Conservation (phyloP, 2,113 vertebrate species). For the Poecilia latipinna region DNA sequence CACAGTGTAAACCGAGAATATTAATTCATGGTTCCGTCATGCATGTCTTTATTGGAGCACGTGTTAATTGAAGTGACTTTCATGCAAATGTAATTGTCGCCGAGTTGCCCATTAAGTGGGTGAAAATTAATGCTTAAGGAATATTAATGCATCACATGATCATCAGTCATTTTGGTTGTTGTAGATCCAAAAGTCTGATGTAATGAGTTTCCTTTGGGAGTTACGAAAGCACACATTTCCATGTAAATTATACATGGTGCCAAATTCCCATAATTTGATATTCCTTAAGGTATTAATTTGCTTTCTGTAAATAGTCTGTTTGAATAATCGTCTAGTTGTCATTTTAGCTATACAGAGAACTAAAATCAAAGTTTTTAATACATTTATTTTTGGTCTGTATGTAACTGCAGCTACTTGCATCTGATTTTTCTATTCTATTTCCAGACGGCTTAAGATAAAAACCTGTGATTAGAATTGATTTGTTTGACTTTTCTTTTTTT, state of each 20-base stretch:
- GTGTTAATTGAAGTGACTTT: conserved; percentile 77
- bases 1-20: conserved; percentile 11
- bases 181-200: conserved; percentile 30
- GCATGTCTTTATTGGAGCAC: conserved; percentile 60
- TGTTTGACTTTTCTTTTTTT: too few species aligned
- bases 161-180: conserved; percentile 34
- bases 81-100: conserved; percentile 63
- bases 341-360: background rate
- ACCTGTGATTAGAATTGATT: too few species aligned
- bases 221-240: conserved; percentile 17
- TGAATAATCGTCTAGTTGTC: conserved; percentile 16
- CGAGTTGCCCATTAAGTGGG: conserved; percentile 59
- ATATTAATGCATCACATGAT: conserved; percentile 56
- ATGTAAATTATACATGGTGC: conserved; percentile 35
- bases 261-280: conserved; percentile 17
- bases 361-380: background rate
- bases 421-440: too few species aligned
- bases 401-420: background rate
- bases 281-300: background rate
- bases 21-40: conserved; percentile 52
- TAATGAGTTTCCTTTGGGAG: conserved; percentile 25
- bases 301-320: conserved; percentile 22
- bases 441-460: too few species aligned
- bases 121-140: conserved; percentile 55
- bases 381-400: background rate